Evolutionary conservation across 2,888 invertebrate genomes (phyloP).

Genomic region (Caenorhabditis afra): DNA sequence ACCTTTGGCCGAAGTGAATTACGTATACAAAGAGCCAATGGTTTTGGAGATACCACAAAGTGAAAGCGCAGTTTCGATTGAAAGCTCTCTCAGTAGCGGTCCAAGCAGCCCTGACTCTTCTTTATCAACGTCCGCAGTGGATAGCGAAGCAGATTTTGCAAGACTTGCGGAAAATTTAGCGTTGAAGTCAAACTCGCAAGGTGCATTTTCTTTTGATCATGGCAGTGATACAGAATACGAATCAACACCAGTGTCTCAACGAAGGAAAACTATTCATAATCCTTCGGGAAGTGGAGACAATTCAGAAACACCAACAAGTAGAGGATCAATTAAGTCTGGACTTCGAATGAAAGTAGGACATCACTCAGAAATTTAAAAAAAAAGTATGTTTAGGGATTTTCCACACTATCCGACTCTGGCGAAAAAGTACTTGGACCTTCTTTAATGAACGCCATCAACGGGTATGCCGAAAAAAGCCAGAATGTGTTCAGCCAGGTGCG

Average conservation of each 20-base stretch:
- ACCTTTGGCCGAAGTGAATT: slow-evolving; percentile 78
- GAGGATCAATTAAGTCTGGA: slow-evolving; percentile 54
- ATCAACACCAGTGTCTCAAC: slow-evolving; percentile 70
- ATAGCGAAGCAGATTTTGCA: slow-evolving; percentile 80
- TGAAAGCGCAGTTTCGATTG: slow-evolving; percentile 74
- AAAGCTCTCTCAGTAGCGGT: slow-evolving; percentile 78
- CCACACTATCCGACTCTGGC: slow-evolving; percentile 71
- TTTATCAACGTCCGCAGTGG: slow-evolving; percentile 75
- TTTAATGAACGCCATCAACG: slow-evolving; percentile 77
- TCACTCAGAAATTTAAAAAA: neutral
- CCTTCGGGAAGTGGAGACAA: slow-evolving; percentile 24
- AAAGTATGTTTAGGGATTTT: slow-evolving; percentile 63
- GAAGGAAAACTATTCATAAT: slow-evolving; percentile 55
- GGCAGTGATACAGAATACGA: slow-evolving; percentile 67
- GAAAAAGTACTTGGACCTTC: slow-evolving; percentile 77
- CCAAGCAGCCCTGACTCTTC: slow-evolving; percentile 74
- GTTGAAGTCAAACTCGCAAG: slow-evolving; percentile 78
- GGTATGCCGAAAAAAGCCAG: slow-evolving; percentile 80
- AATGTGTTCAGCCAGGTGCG: slow-evolving; percentile 76
- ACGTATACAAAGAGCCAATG: slow-evolving; percentile 92
- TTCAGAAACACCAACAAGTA: slow-evolving; percentile 63
- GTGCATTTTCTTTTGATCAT: slow-evolving; percentile 76
- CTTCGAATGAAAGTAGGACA: slow-evolving; percentile 64
- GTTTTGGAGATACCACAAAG: slow-evolving; percentile 88
- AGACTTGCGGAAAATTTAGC: slow-evolving; percentile 80